Percentiles rank a stretch among this genome's conserved stretches.
These are phyloP conservation scores for Melanostoma scalare DNA, from an alignment of 2,888 invertebrate genomes.

Conservation along the genomic window DNA sequence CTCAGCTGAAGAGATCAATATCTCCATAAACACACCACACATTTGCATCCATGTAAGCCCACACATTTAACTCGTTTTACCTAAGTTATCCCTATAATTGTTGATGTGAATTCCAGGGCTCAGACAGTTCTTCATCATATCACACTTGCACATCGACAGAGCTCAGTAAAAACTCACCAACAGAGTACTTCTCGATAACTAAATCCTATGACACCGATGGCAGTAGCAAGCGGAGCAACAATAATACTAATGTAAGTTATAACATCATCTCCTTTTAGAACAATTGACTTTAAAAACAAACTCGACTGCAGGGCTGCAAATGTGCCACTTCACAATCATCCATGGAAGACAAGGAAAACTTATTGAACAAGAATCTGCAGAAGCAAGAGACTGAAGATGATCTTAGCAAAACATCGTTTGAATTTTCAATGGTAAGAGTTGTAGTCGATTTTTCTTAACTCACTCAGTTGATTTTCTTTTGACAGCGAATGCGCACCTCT, in stretches of 20 bases:
- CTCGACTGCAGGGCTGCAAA: slow-evolving; percentile 78
- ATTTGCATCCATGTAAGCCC: slow-evolving; percentile 72
- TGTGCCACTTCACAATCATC: slow-evolving; percentile 68
- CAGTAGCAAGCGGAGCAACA: slow-evolving; percentile 57
- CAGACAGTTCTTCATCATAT: slow-evolving; percentile 80
- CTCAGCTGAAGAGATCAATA: slow-evolving; percentile 86
- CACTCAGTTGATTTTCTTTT: neutral
- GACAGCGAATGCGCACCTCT: slow-evolving; percentile 76
- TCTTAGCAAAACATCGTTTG: slow-evolving; percentile 77
- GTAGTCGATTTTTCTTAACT: neutral
- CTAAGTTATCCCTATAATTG: neutral
- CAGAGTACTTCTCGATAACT: slow-evolving; percentile 65
- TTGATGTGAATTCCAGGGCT: slow-evolving; percentile 47
- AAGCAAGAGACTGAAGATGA: slow-evolving; percentile 80
- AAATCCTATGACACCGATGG: slow-evolving; percentile 75
- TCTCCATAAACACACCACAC: slow-evolving; percentile 77
- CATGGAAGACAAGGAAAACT: slow-evolving; percentile 79
- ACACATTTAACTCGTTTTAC: neutral
- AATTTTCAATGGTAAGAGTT: slow-evolving; percentile 80
- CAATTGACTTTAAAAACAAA: neutral
- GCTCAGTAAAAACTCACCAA: slow-evolving; percentile 77
- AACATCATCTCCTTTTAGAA: neutral
- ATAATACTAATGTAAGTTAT: slow-evolving; percentile 78
- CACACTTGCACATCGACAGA: slow-evolving; percentile 81
- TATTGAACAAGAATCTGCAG: slow-evolving; percentile 75